A percentile compares a stretch with the other conserved stretches of the same genome.
Evolutionary conservation across 2,113 vertebrate genomes (phyloP).

Genomic region (Chionis minor): DNA sequence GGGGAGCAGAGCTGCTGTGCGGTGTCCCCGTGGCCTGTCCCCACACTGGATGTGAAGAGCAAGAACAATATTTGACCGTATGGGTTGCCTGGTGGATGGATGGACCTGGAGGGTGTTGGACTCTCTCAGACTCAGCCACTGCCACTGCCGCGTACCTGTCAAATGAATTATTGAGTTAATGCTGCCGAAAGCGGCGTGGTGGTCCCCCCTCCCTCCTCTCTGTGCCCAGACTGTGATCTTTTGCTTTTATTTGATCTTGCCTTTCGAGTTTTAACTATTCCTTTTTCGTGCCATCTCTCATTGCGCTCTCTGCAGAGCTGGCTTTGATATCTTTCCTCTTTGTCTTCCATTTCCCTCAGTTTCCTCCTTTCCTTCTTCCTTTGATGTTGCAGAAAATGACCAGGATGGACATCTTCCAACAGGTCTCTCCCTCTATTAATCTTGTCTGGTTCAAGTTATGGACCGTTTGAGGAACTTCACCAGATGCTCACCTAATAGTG

Average conservation of each 20-base stretch:
- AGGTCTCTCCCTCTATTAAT: not conserved
- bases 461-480: not conserved
- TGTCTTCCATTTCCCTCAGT: not conserved
- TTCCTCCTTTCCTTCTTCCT: not conserved
- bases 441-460: not conserved
- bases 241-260: conserved; percentile 24
- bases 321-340: conserved; percentile 26
- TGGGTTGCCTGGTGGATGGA: not conserved
- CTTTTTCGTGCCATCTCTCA: not conserved
- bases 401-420: not conserved
- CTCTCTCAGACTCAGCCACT: not conserved
- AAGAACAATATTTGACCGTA: not conserved
- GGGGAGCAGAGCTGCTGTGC: not conserved
- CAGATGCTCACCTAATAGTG: rapidly evolving
- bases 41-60: not conserved
- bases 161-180: not conserved
- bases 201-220: not conserved
- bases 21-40: rapidly evolving
- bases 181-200: not conserved
- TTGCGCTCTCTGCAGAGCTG: not conserved
- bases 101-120: not conserved
- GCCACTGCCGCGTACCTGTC: not conserved
- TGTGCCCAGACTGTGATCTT: conserved; percentile 23
- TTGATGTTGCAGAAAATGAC: not conserved
- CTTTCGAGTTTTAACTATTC: conserved; percentile 12